Conservation (phyloP, 1,140 invertebrate species). For the Sogatella furcifera region DNA sequence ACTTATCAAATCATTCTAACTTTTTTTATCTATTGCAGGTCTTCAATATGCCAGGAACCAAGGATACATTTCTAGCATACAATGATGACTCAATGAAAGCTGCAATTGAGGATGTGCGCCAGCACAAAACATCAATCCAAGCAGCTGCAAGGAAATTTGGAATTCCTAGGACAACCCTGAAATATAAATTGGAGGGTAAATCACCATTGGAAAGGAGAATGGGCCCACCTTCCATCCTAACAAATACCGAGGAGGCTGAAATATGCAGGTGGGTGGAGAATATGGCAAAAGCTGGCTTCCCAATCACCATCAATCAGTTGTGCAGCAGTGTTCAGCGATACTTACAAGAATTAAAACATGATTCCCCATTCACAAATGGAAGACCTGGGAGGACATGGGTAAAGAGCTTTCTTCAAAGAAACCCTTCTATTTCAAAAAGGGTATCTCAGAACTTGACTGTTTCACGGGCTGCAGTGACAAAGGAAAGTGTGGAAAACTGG, state of each 20-base stretch:
- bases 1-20: too few species aligned
- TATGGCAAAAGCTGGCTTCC: conserved; percentile 29
- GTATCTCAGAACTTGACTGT: not conserved
- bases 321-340: conserved; percentile 30
- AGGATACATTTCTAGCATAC: conserved; percentile 1
- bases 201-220: conserved; percentile 22
- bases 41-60: conserved; percentile 1
- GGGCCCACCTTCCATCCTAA: conserved; percentile 24
- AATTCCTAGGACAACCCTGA: conserved; percentile 27
- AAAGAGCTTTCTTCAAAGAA: conserved; percentile 4
- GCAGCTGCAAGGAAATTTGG: conserved; percentile 24
- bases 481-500: conserved; percentile 7
- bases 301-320: conserved; percentile 28
- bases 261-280: conserved; percentile 28
- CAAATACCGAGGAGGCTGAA: conserved; percentile 25
- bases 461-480: conserved; percentile 20
- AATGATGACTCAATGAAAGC: conserved; percentile 5
- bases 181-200: conserved; percentile 26
- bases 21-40: not conserved
- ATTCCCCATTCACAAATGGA: conserved; percentile 18
- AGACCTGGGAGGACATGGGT: conserved; percentile 8
- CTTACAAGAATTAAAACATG: conserved; percentile 22
- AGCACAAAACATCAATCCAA: conserved; percentile 8
- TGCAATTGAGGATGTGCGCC: conserved; percentile 8
- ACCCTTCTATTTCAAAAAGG: conserved; percentile 1